phyloP scores from a whole-genome alignment of 2,888 invertebrate genomes.

The Phaedon cochleariae region DNA sequence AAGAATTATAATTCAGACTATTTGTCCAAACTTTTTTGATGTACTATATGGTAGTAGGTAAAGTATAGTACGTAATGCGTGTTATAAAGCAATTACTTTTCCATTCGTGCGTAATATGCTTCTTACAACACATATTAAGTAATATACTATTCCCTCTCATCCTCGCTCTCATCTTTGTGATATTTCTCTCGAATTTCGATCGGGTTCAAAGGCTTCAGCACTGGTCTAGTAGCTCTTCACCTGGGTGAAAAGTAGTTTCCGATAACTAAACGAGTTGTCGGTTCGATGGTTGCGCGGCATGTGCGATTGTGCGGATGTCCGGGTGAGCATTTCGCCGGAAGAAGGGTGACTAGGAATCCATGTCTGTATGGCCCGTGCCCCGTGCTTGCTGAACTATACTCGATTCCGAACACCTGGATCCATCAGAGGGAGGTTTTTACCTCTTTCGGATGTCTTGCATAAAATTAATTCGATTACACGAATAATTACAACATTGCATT shows the following conservation, averaged over 20 bases:
- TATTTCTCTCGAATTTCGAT: not conserved
- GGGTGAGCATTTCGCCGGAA: constrained; percentile 52
- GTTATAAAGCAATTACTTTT: no score
- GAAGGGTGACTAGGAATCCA: constrained; percentile 56
- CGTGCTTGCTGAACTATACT: constrained; percentile 36
- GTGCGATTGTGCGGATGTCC: constrained; percentile 56
- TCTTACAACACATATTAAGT: no score
- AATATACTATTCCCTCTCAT: no score
- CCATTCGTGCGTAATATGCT: no score
- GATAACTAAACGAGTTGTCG: constrained; percentile 39
- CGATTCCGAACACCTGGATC: constrained; percentile 36
- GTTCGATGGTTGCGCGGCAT: constrained; percentile 52
- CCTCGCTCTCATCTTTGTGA: no score
- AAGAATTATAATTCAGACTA: no score
- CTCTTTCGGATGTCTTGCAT: not conserved
- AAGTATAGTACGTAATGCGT: no score
- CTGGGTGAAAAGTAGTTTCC: constrained; percentile 30
- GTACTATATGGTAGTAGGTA: no score
- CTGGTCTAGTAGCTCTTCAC: constrained; percentile 6
- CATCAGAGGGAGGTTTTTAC: not conserved
- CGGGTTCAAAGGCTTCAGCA: no score
- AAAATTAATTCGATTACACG: not conserved
- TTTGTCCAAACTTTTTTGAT: no score
- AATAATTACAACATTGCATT: not conserved
- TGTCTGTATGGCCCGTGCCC: constrained; percentile 39